Evolutionary conservation across 2,113 vertebrate species (phyloP), one percentile per base, ranked within the genome.

Genomic region (Pterocles gutturalis): DNA sequence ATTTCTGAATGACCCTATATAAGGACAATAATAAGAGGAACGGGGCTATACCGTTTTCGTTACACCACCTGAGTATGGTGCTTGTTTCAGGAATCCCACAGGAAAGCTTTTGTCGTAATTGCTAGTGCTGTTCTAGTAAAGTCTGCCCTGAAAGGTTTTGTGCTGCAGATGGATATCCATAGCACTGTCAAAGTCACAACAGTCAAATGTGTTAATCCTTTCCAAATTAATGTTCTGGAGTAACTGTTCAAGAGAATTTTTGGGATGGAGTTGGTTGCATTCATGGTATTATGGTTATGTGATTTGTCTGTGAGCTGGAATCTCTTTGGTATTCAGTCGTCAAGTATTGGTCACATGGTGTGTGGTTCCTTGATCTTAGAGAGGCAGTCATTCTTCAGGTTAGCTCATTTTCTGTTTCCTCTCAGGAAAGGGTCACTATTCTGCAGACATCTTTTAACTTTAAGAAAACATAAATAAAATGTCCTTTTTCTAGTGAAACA

Each of bases 301-400:
- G 54, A 51, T 46, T n/a, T 53, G 2, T 25, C 18, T 49, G 21
- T 66, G 36, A 71, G 41, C 31, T 33, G 46, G 46, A 73, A 66
- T 20, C n/a, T 73, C 26, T 51, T 46, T 69, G 13, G 33, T 78
- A 22, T 76, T 84, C 26, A 33, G 33, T 19, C 58, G 64, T 34
- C 11, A 31, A 7, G 13, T n/a, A 25, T 2, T 89, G 45, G 7
- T 21, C n/a, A 12, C 2, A 0, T 13, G 17, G 13, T n/a, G 12
- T 25, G 5, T 2, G 36, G 24, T 11, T 58, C 12, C 46, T 62
- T 61, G 19, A 28, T 41, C 82, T 76, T 57, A 53, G 22, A 54
- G 24, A 46, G 6, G 9, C 33, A 71, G 4, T 20, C 11, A 53
- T 22, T 75, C 60, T 78, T 82, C 34, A 76, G 17, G 46, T 75